These are phyloP conservation scores for Ectemnius continuus DNA, from an alignment of 2,888 invertebrate species.

Conservation along the genomic window DNA sequence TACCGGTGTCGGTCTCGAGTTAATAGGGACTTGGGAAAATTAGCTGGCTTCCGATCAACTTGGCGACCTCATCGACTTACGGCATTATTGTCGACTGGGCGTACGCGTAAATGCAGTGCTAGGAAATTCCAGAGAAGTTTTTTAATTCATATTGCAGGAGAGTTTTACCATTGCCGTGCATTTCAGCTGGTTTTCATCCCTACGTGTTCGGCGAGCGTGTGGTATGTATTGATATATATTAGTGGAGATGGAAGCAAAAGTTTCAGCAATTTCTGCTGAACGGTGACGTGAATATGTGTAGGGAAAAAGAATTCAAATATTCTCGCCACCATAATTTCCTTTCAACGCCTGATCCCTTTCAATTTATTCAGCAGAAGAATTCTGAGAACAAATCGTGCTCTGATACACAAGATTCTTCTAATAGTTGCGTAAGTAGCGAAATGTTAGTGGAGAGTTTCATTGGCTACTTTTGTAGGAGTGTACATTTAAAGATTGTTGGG, in stretches of 20 bases:
- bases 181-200: slow-evolving; percentile 44
- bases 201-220: slow-evolving; percentile 29
- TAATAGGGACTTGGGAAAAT: too few relatives aligned
- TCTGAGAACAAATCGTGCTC: background rate
- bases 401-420: background rate
- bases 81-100: too few relatives aligned
- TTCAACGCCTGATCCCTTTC: slow-evolving; percentile 3
- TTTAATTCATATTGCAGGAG: too few relatives aligned
- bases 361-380: slow-evolving; percentile 9
- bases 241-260: slow-evolving; percentile 10
- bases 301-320: slow-evolving; percentile 39
- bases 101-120: too few relatives aligned
- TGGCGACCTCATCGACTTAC: too few relatives aligned
- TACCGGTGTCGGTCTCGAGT: background rate
- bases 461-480: too few relatives aligned
- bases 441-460: too few relatives aligned
- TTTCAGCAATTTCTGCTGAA: too few relatives aligned
- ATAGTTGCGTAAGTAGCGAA: too few relatives aligned
- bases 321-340: slow-evolving; percentile 41
- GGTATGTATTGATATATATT: slow-evolving; percentile 25
- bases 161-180: slow-evolving; percentile 31
- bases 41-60: too few relatives aligned
- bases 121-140: too few relatives aligned
- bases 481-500: too few relatives aligned
- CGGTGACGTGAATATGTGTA: slow-evolving; percentile 47